Evolutionary conservation across 2,888 invertebrate species (phyloP), one percentile per base, ranked within the genome.

Genomic region (Steromphala cineraria): DNA sequence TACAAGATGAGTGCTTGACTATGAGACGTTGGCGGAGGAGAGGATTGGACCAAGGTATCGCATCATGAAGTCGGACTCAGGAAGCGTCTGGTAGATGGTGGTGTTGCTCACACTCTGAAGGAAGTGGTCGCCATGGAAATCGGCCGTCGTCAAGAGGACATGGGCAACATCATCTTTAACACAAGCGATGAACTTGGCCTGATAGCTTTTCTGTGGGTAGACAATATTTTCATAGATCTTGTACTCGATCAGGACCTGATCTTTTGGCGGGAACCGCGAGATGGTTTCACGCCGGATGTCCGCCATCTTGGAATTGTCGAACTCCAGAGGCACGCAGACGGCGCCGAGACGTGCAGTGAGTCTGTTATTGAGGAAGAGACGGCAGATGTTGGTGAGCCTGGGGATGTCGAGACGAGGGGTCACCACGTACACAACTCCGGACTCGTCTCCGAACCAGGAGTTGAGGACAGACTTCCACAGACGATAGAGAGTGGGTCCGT

Each of bases 391-490:
- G 24, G 81, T 79, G 17, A 92, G 87, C 21, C 92, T 85, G 36
- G 83, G 83, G 0, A 81, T 76, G 83, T 92, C 92, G n/a, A 92
- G 85, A 36, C 84, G 83, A 19, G 91, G 89, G 7, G 91, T 88
- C 36, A 88, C 90, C n/a, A 92, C 85, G 84, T 87, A 91, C 10
- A 92, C 89, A 62, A 85, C 87, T 76, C 86, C 83, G 17, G 83
- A 82, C 5, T 86, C 79, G 76, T 89, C 84, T 5, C 87, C 82
- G 62, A 92, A 87, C 91, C 92, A 92, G 53, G 83, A 81, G 82
- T 89, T 80, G 8, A 92, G 87, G 17, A 91, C 81, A 52, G 90
- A 90, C 81, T 87, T 88, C 92, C 92, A 92, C n/a, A 91, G 83
- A 46, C 82, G 83, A 83, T 92, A 91, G 40, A 92, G 87, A 24